Evolutionary conservation across 2,888 invertebrate species (phyloP).

Genomic region (Protophormia terraenovae): DNA sequence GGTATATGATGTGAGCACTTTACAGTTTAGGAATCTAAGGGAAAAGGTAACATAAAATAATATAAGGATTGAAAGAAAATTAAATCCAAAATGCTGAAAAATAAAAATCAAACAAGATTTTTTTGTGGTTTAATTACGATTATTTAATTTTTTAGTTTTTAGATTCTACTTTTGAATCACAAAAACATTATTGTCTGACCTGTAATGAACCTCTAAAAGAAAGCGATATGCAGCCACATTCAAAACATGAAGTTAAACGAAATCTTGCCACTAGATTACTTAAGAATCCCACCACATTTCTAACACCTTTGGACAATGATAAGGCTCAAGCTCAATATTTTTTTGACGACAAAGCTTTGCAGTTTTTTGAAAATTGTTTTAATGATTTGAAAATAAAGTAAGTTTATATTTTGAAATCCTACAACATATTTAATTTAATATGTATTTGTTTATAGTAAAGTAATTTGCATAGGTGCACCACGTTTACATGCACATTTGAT

Average conservation of each 20-base stretch:
- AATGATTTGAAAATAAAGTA: constrained; percentile 84
- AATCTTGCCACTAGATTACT: constrained; percentile 84
- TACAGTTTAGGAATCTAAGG: constrained; percentile 60
- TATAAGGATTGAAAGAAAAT: not conserved
- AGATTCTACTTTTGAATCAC: constrained; percentile 4
- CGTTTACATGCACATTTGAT: constrained; percentile 87
- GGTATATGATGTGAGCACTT: constrained; percentile 63
- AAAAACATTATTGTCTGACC: constrained; percentile 84
- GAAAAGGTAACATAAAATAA: constrained; percentile 70
- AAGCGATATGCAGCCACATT: constrained; percentile 81
- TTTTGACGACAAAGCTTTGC: constrained; percentile 87
- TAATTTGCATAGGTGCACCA: constrained; percentile 94
- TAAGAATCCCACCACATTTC: constrained; percentile 85
- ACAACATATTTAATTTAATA: not conserved
- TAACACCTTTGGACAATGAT: constrained; percentile 87
- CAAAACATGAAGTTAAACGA: constrained; percentile 83
- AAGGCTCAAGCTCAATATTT: constrained; percentile 94
- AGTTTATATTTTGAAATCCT: constrained; percentile 47
- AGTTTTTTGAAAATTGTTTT: constrained; percentile 85
- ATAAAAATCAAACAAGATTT: not conserved
- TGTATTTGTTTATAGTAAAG: constrained; percentile 84
- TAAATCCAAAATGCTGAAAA: no score
- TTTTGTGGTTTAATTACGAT: not conserved
- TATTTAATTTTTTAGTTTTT: constrained; percentile 46
- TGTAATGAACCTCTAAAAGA: constrained; percentile 83